Conservation (phyloP, 2,113 vertebrate genomes). For the Hypanus sabinus region DNA sequence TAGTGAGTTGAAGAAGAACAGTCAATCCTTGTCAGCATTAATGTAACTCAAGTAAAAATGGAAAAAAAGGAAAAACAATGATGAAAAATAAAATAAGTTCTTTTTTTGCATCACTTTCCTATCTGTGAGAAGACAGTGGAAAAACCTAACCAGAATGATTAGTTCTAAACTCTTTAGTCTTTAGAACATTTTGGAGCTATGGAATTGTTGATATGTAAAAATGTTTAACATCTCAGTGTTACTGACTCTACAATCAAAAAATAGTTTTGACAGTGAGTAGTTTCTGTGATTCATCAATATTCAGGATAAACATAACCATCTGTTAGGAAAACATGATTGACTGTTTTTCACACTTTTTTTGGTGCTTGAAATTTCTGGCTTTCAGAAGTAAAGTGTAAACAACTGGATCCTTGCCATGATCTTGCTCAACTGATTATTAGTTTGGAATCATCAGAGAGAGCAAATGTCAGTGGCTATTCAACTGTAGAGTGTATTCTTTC, state of each 20-base stretch:
- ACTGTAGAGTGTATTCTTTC: not conserved
- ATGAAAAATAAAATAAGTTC: not conserved
- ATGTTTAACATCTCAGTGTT: too few relatives aligned
- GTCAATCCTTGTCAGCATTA: not conserved
- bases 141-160: not conserved
- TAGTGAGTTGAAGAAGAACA: not conserved
- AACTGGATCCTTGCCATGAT: not conserved
- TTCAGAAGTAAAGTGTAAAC: not conserved
- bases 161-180: not conserved
- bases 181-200: not conserved
- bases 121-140: not conserved
- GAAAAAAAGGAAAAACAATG: not conserved
- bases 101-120: not conserved
- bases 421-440: not conserved
- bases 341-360: not conserved
- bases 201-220: not conserved
- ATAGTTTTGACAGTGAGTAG: not conserved
- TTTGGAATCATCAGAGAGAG: not conserved
- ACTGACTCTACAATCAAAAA: not conserved
- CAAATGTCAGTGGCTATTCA: not conserved
- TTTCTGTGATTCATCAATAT: not conserved
- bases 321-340: not conserved
- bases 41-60: not conserved
- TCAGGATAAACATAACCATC: not conserved
- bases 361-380: not conserved